A percentile compares a stretch with the other conserved stretches of the same genome.
Evolutionary conservation across 2,113 vertebrate species (phyloP).

Genomic region (Corythornis vintsioides): DNA sequence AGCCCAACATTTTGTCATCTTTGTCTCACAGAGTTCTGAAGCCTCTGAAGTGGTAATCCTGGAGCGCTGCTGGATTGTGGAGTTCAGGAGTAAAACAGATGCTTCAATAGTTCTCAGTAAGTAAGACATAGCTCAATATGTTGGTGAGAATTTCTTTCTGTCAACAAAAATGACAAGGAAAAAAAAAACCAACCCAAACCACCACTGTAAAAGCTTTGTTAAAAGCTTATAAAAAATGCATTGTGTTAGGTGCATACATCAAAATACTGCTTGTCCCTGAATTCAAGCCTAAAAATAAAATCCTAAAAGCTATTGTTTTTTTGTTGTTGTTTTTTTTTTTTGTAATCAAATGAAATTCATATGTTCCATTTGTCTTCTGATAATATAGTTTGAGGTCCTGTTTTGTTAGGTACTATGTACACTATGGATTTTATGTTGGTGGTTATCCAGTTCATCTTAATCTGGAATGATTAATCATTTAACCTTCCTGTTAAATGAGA

Average conservation of each 20-base stretch:
- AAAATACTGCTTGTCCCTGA: neutral
- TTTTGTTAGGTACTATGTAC: neutral
- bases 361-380: neutral
- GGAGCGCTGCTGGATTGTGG: slow-evolving; percentile 48
- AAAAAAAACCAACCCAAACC: rapidly evolving
- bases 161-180: neutral
- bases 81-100: slow-evolving; percentile 58
- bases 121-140: neutral
- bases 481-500: neutral
- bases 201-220: neutral
- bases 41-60: slow-evolving; percentile 45
- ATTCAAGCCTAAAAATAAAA: neutral
- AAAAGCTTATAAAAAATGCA: neutral
- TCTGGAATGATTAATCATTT: neutral
- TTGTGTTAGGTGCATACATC: neutral
- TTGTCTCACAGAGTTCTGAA: slow-evolving; percentile 66
- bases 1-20: slow-evolving; percentile 36
- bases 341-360: neutral
- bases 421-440: neutral
- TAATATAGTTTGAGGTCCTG: neutral
- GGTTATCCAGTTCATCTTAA: neutral
- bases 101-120: slow-evolving; percentile 56
- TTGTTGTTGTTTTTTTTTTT: neutral
- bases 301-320: neutral
- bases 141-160: neutral